Conservation (phyloP, 2,797 vertebrate genomes). For the Lacerta viridis region DNA sequence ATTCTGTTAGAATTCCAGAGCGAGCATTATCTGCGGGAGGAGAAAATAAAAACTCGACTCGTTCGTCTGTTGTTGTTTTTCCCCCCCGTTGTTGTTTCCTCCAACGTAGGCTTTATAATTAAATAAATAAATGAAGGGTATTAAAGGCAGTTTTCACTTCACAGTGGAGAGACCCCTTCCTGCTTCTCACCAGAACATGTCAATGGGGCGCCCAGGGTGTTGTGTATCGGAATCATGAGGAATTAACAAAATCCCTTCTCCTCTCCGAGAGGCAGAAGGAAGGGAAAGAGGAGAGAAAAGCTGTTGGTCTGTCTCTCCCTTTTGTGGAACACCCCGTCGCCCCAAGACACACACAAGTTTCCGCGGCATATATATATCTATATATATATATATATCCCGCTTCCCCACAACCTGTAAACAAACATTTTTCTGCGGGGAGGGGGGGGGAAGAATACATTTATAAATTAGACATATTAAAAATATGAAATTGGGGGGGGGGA, state of each 20-base stretch:
- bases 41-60: not conserved
- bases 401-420: conserved; percentile 72
- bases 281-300: not conserved
- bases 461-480: conserved; percentile 58
- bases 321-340: rapidly evolving
- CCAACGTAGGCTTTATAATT: conserved; percentile 80
- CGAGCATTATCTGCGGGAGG: too few relatives aligned
- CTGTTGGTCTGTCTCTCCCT: not conserved
- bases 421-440: conserved; percentile 40
- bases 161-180: conserved; percentile 76
- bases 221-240: conserved; percentile 30
- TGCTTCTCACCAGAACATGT: conserved; percentile 40
- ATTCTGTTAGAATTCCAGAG: too few relatives aligned
- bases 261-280: not conserved
- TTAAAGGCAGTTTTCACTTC: conserved; percentile 82
- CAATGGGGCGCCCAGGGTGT: not conserved
- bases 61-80: not conserved
- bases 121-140: conserved; percentile 82
- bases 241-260: conserved; percentile 45
- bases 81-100: conserved; percentile 27
- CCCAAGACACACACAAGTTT: rapidly evolving
- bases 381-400: not conserved
- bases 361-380: not conserved
- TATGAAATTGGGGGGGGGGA: not conserved
- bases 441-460: conserved; percentile 26